Conservation (phyloP, 1,140 invertebrate genomes). For the Eufriesea mexicana region DNA sequence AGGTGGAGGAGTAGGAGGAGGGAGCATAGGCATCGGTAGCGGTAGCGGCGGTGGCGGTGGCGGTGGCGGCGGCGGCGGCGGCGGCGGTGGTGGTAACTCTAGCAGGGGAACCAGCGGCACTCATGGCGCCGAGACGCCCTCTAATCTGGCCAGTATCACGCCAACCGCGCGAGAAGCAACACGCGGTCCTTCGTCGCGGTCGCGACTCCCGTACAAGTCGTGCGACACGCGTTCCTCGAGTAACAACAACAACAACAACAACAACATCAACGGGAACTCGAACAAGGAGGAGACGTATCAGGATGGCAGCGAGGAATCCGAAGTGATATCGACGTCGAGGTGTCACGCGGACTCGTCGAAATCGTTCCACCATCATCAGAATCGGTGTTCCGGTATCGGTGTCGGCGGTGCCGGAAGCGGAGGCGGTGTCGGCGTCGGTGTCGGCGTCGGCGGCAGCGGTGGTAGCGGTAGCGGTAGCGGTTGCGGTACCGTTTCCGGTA, state of each 20-base stretch:
- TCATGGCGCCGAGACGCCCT: constrained; percentile 75
- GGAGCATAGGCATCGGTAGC: constrained; percentile 28
- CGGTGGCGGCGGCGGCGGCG: not conserved
- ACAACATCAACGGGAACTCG: not conserved
- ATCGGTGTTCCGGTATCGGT: constrained; percentile 37
- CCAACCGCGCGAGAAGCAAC: constrained; percentile 79
- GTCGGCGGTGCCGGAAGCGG: constrained; percentile 23
- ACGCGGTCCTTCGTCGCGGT: constrained; percentile 62
- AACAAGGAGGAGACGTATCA: constrained; percentile 53
- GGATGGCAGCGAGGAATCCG: constrained; percentile 38
- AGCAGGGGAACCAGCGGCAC: constrained; percentile 71
- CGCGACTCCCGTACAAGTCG: constrained; percentile 58
- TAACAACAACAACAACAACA: constrained; percentile 30
- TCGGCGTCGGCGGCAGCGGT: constrained; percentile 27
- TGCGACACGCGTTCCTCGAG: constrained; percentile 41
- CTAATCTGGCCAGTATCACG: constrained; percentile 81
- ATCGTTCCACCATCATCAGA: constrained; percentile 43
- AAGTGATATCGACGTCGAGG: constrained; percentile 25
- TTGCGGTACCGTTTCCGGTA: constrained; percentile 29
- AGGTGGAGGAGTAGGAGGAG: constrained; percentile 49
- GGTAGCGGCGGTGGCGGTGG: not conserved
- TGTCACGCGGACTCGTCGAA: constrained; percentile 24
- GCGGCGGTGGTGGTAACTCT: constrained; percentile 57
- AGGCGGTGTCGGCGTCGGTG: constrained; percentile 13
- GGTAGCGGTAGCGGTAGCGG: constrained; percentile 23